Conservation (phyloP, 2,113 vertebrate genomes). For the Cygnus buccinator region DNA sequence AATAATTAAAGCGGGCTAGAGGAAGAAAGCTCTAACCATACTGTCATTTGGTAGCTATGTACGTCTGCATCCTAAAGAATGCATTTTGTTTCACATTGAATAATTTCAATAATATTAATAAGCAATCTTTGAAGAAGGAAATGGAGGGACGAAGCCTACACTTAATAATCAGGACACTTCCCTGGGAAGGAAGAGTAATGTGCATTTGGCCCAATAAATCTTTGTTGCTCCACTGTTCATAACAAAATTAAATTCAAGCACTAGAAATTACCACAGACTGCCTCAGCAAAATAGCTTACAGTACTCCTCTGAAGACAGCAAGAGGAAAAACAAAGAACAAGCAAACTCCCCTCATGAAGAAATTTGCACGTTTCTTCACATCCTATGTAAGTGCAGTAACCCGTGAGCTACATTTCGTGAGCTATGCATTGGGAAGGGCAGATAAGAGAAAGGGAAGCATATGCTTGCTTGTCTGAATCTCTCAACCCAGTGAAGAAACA, state of each 20-base stretch:
- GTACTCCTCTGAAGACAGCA: background rate
- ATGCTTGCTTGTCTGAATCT: background rate
- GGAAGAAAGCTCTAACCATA: background rate
- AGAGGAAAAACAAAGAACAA: background rate
- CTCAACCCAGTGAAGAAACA: background rate
- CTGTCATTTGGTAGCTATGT: conserved; percentile 14
- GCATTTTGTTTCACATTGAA: conserved; percentile 16
- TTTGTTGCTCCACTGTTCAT: background rate
- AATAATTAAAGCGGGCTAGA: conserved; percentile 5
- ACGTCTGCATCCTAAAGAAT: background rate
- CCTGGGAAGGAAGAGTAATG: conserved; percentile 2
- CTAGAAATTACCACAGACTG: background rate
- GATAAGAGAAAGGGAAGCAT: background rate
- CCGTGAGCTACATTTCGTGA: background rate
- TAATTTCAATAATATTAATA: conserved; percentile 16
- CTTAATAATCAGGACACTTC: conserved; percentile 22
- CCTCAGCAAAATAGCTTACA: conserved; percentile 8
- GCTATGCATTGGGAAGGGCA: background rate
- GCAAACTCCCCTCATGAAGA: background rate
- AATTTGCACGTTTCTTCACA: background rate
- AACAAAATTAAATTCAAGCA: conserved; percentile 10
- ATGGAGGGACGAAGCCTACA: background rate
- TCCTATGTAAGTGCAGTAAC: background rate
- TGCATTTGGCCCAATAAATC: background rate
- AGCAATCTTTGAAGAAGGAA: conserved; percentile 8